Evolutionary conservation across 1,140 invertebrate genomes (phyloP).

Genomic region (Drosophila malerkotliana): DNA sequence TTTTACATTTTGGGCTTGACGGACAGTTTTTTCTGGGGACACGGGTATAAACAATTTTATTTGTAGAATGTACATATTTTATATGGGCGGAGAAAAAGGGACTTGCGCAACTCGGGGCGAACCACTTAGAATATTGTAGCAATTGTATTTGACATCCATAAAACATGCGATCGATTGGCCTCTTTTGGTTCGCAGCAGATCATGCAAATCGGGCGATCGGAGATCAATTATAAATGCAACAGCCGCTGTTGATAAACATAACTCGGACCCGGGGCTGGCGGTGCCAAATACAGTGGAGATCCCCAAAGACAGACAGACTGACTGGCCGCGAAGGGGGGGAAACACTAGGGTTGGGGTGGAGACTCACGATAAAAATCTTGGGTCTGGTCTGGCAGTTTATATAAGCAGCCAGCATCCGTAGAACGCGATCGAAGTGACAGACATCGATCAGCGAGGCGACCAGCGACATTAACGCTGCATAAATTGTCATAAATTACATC

Average conservation of each 20-base stretch:
- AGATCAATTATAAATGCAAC: slow-evolving; percentile 79
- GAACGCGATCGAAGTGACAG: slow-evolving; percentile 70
- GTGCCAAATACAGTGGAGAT: slow-evolving; percentile 71
- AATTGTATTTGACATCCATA: slow-evolving; percentile 80
- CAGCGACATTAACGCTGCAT: slow-evolving; percentile 82
- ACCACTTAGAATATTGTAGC: slow-evolving; percentile 76
- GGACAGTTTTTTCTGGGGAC: slow-evolving; percentile 8
- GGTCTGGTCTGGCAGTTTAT: slow-evolving; percentile 59
- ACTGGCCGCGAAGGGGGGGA: background rate
- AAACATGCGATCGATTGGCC: slow-evolving; percentile 80
- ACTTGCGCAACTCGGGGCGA: slow-evolving; percentile 62
- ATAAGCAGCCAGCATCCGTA: slow-evolving; percentile 74
- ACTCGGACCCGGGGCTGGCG: slow-evolving; percentile 49
- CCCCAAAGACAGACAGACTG: slow-evolving; percentile 39
- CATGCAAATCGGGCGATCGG: slow-evolving; percentile 64
- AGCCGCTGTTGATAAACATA: slow-evolving; percentile 65
- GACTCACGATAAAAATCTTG: slow-evolving; percentile 65
- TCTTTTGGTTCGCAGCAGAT: slow-evolving; percentile 72
- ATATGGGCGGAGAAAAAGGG: slow-evolving; percentile 5
- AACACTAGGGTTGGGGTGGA: background rate
- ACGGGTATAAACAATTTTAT: slow-evolving; percentile 22
- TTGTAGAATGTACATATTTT: slow-evolving; percentile 34
- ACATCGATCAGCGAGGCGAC: slow-evolving; percentile 76
- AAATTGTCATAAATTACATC: slow-evolving; percentile 82
- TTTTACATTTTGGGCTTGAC: slow-evolving; percentile 40